A percentile compares a stretch with the other conserved stretches of the same genome.
These are phyloP conservation scores for Perca fluviatilis DNA, from an alignment of 2,113 vertebrate genomes.

Conservation along the genomic window DNA sequence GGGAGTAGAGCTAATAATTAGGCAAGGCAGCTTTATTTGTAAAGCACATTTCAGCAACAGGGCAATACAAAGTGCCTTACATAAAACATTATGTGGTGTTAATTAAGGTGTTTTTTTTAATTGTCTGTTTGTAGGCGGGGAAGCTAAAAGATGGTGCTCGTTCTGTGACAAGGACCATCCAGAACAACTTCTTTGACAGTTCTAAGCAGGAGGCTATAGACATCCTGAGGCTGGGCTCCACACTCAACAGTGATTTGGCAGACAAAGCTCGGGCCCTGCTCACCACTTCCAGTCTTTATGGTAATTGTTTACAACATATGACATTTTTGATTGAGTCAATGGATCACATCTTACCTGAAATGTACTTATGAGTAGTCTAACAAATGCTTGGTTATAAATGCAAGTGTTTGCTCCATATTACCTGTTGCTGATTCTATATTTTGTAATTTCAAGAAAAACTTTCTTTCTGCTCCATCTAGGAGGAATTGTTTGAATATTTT, in stretches of 20 bases:
- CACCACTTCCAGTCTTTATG: conserved; percentile 96
- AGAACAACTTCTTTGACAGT: conserved; percentile 99
- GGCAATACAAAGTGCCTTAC: too few relatives aligned
- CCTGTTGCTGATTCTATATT: neutral
- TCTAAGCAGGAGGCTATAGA: conserved; percentile 99
- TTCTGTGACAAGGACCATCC: conserved; percentile 98
- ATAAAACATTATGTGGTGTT: too few relatives aligned
- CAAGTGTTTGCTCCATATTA: neutral
- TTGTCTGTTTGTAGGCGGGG: conserved; percentile 86
- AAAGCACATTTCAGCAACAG: too few relatives aligned
- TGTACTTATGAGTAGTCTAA: neutral
- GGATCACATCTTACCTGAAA: neutral
- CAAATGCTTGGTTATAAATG: neutral
- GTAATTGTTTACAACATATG: conserved; percentile 77
- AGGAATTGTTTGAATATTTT: conserved; percentile 12
- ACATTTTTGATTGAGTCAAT: neutral
- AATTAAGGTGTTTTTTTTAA: conserved; percentile 15
- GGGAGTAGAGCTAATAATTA: neutral
- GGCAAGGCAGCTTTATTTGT: too few relatives aligned
- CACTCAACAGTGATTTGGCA: conserved; percentile 97
- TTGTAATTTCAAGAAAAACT: neutral
- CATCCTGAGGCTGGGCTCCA: conserved; percentile 96
- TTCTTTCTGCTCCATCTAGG: neutral
- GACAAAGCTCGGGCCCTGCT: conserved; percentile 98
- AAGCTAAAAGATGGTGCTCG: conserved; percentile 99